Evolutionary conservation across 2,797 vertebrate genomes (phyloP).

Genomic region (Lagocephalus sceleratus): DNA sequence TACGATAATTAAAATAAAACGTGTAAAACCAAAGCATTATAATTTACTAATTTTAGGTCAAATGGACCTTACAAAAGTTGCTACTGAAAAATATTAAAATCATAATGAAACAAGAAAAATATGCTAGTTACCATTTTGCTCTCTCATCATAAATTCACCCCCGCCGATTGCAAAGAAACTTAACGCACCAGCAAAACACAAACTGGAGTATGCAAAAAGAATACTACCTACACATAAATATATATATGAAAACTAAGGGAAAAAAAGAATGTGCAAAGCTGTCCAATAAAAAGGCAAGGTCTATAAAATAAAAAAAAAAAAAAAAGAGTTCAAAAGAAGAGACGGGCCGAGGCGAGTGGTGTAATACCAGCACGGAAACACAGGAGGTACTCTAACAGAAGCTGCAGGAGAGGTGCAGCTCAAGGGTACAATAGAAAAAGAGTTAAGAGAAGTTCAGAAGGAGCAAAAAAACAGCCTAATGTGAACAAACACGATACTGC

Average conservation of each 20-base stretch:
- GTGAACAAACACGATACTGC: conserved; percentile 20
- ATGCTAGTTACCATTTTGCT: conserved; percentile 88
- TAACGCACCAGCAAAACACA: conserved; percentile 53
- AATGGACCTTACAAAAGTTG: background rate
- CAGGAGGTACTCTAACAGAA: conserved; percentile 71
- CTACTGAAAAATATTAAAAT: conserved; percentile 7
- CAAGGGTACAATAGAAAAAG: conserved; percentile 65
- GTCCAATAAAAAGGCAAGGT: conserved; percentile 63
- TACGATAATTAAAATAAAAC: background rate
- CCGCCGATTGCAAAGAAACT: conserved; percentile 61
- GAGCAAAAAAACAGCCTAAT: conserved; percentile 11
- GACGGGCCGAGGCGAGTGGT: conserved; percentile 52
- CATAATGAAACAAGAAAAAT: conserved; percentile 38
- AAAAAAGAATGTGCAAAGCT: conserved; percentile 54
- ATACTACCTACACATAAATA: background rate
- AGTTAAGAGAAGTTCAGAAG: conserved; percentile 54
- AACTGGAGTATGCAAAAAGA: conserved; percentile 7
- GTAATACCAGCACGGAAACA: conserved; percentile 71
- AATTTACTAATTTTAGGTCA: background rate
- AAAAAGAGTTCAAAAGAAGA: conserved; percentile 47
- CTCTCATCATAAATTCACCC: conserved; percentile 84
- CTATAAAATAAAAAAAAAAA: too few relatives aligned
- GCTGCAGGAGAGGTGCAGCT: conserved; percentile 56
- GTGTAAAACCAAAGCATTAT: conserved; percentile 1
- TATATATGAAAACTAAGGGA: conserved; percentile 13